Evolutionary conservation across 2,113 vertebrate genomes (phyloP), one percentile per base, ranked within the genome.

Genomic region (Polyodon spathula): DNA sequence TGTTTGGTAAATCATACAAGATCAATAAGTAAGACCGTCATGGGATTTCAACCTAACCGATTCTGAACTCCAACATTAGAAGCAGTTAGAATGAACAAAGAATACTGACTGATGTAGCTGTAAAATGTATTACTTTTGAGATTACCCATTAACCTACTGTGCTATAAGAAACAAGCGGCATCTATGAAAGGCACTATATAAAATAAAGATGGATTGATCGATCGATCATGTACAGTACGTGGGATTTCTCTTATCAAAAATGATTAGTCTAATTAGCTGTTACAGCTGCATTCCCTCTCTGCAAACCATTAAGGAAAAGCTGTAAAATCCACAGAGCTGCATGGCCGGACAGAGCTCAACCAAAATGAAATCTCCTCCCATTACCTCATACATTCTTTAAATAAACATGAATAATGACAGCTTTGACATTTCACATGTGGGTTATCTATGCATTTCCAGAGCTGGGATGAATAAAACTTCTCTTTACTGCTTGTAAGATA

Each of bases 311-410:
- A n/a, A 4, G 15, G 48, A 6, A 12, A n/a, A 50, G 48, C 48
- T 50, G 12, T 2, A 17, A 53, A 54, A 6, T 50, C 63, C 66
- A 37, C 48, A 50, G 48, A 50, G 48, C 48, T 12, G 48, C 48
- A 6, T 50, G 48, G 11, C 48, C 14, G 12, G 48, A 50, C 44
- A 1, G 9, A 39, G 67, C 77, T 71, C 69, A 62, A 75, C 37
- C 71, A 81, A 81, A 85, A 80, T 80, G 69, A 15, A 79, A 82
- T 83, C 83, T 86, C 86, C 87, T 81, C 77, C 77, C 76, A 85
- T 92, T 86, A 93, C 82, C 74, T 93, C 88, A 85, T 73, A 48
- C 86, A 93, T 93, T 92, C 88, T 88, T 92, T 66, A 65, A 54
- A 16, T 14, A 1, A 68, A 61, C 51, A 71, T 0, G 43, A 89